Percentiles rank a stretch among this genome's conserved stretches.
phyloP scores from a whole-genome alignment of 1,140 invertebrate species.

The Heterodera carotae region DNA sequence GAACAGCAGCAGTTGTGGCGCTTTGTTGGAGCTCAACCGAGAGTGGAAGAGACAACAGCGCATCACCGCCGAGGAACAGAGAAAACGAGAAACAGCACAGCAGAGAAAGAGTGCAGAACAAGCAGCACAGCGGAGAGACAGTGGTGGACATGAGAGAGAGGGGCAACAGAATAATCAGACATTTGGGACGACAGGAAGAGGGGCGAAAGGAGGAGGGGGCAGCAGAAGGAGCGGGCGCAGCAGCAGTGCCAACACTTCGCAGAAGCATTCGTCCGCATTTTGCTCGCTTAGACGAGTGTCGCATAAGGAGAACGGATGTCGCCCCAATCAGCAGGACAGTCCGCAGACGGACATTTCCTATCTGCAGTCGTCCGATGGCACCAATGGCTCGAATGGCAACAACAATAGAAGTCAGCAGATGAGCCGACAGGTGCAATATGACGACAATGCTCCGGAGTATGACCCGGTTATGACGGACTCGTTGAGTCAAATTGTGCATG shows the following conservation, averaged over 20 bases:
- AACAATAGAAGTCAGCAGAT: slow-evolving; percentile 13
- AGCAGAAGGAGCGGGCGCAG: slow-evolving; percentile 10
- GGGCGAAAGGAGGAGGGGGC: background rate
- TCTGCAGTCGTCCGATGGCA: slow-evolving; percentile 60
- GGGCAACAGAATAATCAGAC: background rate
- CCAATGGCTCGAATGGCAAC: slow-evolving; percentile 38
- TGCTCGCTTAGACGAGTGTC: slow-evolving; percentile 8
- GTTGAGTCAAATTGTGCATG: slow-evolving; percentile 19
- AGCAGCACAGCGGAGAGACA: slow-evolving; percentile 9
- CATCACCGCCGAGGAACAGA: slow-evolving; percentile 27
- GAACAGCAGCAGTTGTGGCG: slow-evolving; percentile 18
- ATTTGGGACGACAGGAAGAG: slow-evolving; percentile 28
- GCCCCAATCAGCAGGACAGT: slow-evolving; percentile 43
- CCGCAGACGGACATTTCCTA: slow-evolving; percentile 62
- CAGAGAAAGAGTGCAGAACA: background rate
- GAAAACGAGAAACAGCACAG: slow-evolving; percentile 1
- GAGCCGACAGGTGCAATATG: background rate
- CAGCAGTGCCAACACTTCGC: slow-evolving; percentile 11
- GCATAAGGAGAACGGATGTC: background rate
- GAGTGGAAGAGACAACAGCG: slow-evolving; percentile 17
- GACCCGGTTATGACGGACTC: slow-evolving; percentile 35
- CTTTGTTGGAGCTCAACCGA: slow-evolving; percentile 18
- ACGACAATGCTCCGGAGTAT: slow-evolving; percentile 31
- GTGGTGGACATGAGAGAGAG: background rate
- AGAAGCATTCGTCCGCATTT: background rate